Conservation (phyloP, 2,113 vertebrate genomes). For the Cyanoderma ruficeps region DNA sequence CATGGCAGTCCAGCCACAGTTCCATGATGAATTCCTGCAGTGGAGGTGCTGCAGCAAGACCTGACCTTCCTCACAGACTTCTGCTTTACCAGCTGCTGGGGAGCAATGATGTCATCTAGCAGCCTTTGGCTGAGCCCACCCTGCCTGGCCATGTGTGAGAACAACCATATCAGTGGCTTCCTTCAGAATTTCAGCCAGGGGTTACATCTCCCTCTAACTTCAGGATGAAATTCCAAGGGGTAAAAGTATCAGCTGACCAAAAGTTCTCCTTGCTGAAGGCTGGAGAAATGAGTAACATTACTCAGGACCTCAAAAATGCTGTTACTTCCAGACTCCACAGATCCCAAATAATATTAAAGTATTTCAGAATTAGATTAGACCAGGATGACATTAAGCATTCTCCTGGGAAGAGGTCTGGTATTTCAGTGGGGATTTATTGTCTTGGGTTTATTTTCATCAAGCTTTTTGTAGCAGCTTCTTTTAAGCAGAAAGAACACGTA, state of each 20-base stretch:
- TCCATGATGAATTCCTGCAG: not conserved
- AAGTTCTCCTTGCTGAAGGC: not conserved
- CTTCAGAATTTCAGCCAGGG: not conserved
- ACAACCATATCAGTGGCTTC: not conserved
- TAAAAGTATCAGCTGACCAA: not conserved
- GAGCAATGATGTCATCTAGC: not conserved
- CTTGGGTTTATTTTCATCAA: not conserved
- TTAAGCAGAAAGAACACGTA: not conserved
- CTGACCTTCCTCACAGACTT: not conserved
- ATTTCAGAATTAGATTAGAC: slow-evolving; percentile 8
- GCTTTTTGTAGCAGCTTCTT: not conserved
- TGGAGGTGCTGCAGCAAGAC: not conserved
- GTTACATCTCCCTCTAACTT: not conserved
- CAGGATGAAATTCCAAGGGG: not conserved
- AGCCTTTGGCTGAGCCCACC: not conserved
- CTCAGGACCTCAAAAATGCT: not conserved
- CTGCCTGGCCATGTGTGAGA: not conserved
- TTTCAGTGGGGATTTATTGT: not conserved
- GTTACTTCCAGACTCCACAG: not conserved
- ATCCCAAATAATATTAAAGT: not conserved
- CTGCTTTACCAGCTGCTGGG: not conserved
- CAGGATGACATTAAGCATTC: not conserved
- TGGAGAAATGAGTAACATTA: not conserved
- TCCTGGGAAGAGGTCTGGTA: not conserved
- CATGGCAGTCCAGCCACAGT: not conserved